phyloP scores from a whole-genome alignment of 2,797 vertebrate genomes.

The Mycteria americana region DNA sequence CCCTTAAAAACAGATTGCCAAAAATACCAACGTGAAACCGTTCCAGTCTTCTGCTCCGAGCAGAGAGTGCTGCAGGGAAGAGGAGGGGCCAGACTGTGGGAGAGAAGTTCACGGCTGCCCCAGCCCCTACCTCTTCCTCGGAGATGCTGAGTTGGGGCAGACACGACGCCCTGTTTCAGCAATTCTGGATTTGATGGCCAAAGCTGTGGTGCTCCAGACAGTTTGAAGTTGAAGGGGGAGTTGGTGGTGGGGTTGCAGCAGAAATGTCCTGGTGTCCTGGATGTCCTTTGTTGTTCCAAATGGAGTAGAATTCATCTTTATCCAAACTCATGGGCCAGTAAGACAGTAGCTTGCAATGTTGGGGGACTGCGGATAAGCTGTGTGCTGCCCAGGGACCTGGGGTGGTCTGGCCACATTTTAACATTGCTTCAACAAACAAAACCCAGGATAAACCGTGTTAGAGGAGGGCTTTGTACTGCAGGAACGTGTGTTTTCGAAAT shows the following conservation, averaged over 20 bases:
- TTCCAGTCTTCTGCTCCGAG: background rate
- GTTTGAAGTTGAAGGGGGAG: background rate
- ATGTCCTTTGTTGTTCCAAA: background rate
- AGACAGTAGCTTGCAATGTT: accelerated
- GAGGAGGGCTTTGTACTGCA: background rate
- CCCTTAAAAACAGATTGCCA: background rate
- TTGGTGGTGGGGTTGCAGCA: background rate
- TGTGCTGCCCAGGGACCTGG: background rate
- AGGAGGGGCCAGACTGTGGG: background rate
- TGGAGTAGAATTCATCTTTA: background rate
- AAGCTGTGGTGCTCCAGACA: background rate
- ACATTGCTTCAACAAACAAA: background rate
- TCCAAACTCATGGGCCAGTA: background rate
- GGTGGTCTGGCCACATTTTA: background rate
- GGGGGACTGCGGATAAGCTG: background rate
- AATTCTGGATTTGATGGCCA: background rate
- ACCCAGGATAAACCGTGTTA: background rate
- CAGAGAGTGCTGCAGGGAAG: background rate
- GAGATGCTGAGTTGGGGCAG: background rate
- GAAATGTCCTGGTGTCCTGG: background rate
- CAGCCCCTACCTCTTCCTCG: background rate
- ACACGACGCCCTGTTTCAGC: background rate
- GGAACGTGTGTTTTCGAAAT: background rate
- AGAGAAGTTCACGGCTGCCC: background rate
- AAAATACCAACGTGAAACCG: background rate